Percentiles rank a stretch among this genome's conserved stretches.
phyloP scores from a whole-genome alignment of 1,140 invertebrate genomes.

The silkworm (Bombyx mori) region DNA sequence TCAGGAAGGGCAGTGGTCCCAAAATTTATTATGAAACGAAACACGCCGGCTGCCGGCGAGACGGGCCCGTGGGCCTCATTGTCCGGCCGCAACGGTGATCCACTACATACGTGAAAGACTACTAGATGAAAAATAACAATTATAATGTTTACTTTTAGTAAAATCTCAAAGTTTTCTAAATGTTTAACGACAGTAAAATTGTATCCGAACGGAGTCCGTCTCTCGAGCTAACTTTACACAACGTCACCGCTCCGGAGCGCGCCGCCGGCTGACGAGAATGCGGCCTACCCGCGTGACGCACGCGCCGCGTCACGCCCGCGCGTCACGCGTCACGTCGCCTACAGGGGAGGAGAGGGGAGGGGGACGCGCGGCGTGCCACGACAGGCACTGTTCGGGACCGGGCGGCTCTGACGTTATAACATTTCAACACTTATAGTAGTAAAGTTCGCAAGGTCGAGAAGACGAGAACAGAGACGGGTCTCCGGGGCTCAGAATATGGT shows the following conservation, averaged over 20 bases:
- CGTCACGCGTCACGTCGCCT: no score
- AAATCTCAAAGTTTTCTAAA: conserved; percentile 25
- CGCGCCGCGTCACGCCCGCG: no score
- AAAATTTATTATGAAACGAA: conserved; percentile 66
- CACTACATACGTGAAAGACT: conserved; percentile 45
- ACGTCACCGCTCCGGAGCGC: conserved; percentile 46
- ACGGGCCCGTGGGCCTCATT: conserved; percentile 21
- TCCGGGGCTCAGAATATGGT: conserved; percentile 67
- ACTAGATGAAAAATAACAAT: conserved; percentile 33
- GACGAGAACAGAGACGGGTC: conserved; percentile 21
- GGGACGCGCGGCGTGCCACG: conserved; percentile 21
- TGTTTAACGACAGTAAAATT: background rate
- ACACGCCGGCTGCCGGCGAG: conserved; percentile 32
- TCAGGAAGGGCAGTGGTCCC: conserved; percentile 26
- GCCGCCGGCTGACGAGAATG: no score
- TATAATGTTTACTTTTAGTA: conserved; percentile 24
- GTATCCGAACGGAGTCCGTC: conserved; percentile 10
- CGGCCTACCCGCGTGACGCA: no score
- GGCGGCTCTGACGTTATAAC: conserved; percentile 31
- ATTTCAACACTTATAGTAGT: no score
- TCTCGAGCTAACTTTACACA: conserved; percentile 53
- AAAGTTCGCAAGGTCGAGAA: no score
- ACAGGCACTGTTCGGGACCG: conserved; percentile 10
- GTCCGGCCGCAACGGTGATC: conserved; percentile 17
- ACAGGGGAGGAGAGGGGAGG: conserved; percentile 32